A percentile compares a stretch with the other conserved stretches of the same genome.
phyloP scores from a whole-genome alignment of 2,113 vertebrate genomes.

The Melanostigma gelatinosum region DNA sequence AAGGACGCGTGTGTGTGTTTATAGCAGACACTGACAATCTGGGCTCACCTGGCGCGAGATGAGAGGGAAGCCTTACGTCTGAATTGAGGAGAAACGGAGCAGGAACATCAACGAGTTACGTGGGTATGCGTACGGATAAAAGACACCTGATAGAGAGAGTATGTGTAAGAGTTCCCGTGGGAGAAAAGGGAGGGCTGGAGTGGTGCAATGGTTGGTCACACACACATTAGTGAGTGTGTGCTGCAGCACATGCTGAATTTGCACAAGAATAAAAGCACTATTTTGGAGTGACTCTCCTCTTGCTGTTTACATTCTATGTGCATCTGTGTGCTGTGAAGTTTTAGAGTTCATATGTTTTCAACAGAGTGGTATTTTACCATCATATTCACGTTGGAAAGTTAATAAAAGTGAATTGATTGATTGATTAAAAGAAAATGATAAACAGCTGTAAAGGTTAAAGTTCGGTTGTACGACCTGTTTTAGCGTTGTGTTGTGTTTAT shows the following conservation, averaged over 20 bases:
- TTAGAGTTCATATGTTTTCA: not conserved
- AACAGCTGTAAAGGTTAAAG: not conserved
- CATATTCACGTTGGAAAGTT: not conserved
- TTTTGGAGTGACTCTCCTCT: not conserved
- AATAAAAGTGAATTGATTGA: not conserved
- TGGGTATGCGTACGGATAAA: constrained; percentile 34
- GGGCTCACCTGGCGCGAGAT: constrained; percentile 65
- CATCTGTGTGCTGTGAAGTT: not conserved
- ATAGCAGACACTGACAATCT: constrained; percentile 24
- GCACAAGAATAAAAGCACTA: not conserved
- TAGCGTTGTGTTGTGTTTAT: not conserved
- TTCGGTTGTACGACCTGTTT: not conserved
- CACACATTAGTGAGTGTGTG: constrained; percentile 12
- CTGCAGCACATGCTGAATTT: not conserved
- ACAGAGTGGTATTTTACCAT: not conserved
- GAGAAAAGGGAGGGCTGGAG: not conserved
- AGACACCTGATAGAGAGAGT: constrained; percentile 55
- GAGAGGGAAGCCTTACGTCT: constrained; percentile 45
- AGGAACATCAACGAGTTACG: constrained; percentile 20
- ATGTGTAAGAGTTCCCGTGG: constrained; percentile 23
- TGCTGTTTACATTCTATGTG: not conserved
- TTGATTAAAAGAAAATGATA: not conserved
- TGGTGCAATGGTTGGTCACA: constrained; percentile 11
- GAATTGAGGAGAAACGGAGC: constrained; percentile 31
- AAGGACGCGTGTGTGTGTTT: constrained; percentile 25